Evolutionary conservation across 2,888 invertebrate genomes (phyloP).

Genomic region (Eurois occulta): DNA sequence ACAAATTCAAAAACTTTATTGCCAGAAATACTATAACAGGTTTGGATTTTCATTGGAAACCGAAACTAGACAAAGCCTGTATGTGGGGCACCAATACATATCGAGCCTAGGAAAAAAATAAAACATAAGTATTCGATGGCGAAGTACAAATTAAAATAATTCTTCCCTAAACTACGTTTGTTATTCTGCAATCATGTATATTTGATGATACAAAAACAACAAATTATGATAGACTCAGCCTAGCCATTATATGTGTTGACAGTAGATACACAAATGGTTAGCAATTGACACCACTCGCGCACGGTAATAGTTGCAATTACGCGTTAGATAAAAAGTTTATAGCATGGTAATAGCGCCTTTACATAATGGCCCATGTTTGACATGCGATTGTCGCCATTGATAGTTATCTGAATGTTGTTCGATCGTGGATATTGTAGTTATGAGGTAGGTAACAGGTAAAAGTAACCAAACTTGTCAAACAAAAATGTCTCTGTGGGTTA

Average conservation of each 20-base stretch:
- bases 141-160: too few species aligned
- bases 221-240: not conserved
- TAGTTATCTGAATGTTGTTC: not conserved
- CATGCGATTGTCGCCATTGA: not conserved
- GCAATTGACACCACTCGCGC: slow-evolving; percentile 25
- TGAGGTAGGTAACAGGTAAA: too few species aligned
- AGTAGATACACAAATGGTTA: slow-evolving; percentile 20
- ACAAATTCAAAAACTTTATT: too few species aligned
- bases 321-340: slow-evolving; percentile 45
- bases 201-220: not conserved
- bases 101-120: too few species aligned
- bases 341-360: slow-evolving; percentile 22
- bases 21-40: too few species aligned
- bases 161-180: too few species aligned
- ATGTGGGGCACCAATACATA: too few species aligned
- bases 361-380: slow-evolving; percentile 31
- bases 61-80: too few species aligned
- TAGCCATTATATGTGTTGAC: slow-evolving; percentile 39
- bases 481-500: not conserved
- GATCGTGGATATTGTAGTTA: not conserved
- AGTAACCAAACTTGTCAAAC: too few species aligned
- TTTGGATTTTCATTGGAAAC: too few species aligned
- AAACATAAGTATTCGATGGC: too few species aligned
- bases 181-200: not conserved
- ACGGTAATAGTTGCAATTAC: slow-evolving; percentile 41